Evolutionary conservation across 2,797 vertebrate genomes (phyloP), one percentile per base, ranked within the genome.

Genomic region (Lutjanus campechanus): DNA sequence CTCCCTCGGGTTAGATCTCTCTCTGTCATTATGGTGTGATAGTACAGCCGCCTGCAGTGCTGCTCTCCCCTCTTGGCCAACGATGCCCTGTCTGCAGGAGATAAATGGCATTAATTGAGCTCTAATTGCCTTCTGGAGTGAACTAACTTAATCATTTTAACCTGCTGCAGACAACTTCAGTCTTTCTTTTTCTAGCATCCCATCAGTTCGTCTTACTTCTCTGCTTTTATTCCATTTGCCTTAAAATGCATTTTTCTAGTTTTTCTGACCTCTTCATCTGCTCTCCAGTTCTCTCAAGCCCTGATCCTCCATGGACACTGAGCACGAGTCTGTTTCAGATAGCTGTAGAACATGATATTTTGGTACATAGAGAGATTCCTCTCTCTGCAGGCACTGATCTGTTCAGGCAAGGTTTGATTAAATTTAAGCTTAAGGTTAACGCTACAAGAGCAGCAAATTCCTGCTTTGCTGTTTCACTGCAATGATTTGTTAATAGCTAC

Each of bases 31-130:
- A 81, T 25, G 13, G 22, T 61, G 22, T 67, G 71, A 73, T 61
- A 75, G 60, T 47, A 40, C 36, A 64, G 79, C 53, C 60, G 58
- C 85, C 82, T 83, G 82, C 69, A 75, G 83, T 70, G 69, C 81
- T 65, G 78, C 69, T 36, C 73, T 69, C 60, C 41, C 67, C 76
- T 81, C 81, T 58, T 55, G 74, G 82, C 67, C 87, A 85, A 75
- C 70, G 46, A 82, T 67, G 76, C 81, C 77, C 81, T 87, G 80
- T 88, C 86, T 89, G 79, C 70, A 68, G 79, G 85, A 93, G 91
- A 93, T 92, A 86, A 91, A 94, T 89, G 81, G 44, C 71, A 89
- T 88, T 89, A 92, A 93, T 90, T 88, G 88, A 84, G 85, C 69
- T 84, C 82, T 93, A 91, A 92, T 92, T 93, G 90, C 87, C 69